Conservation (phyloP, 1,140 invertebrate species). For the Listronotus oregonensis region DNA sequence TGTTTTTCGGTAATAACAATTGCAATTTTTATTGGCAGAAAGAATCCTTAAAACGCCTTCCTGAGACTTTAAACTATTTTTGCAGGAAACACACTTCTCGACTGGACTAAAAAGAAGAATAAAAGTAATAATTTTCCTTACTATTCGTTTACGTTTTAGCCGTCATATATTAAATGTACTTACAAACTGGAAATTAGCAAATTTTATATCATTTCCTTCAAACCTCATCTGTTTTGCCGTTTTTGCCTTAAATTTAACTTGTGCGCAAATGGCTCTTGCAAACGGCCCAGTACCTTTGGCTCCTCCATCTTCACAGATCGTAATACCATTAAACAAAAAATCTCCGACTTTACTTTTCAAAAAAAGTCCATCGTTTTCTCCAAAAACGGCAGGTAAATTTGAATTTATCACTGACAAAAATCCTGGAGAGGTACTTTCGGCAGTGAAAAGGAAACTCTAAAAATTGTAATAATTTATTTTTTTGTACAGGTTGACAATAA, state of each 20-base stretch:
- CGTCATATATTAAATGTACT: background rate
- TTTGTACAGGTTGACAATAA: no score
- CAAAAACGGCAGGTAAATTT: conserved; percentile 37
- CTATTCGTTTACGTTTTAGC: no score
- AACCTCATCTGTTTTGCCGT: conserved; percentile 12
- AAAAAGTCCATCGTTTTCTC: conserved; percentile 40
- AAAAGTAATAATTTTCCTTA: no score
- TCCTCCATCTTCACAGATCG: conserved; percentile 40
- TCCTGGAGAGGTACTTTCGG: background rate
- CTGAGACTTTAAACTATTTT: no score
- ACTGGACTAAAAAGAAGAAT: no score
- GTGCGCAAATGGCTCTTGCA: conserved; percentile 35
- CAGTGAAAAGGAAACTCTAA: conserved; percentile 24
- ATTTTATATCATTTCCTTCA: background rate
- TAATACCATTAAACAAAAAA: conserved; percentile 40
- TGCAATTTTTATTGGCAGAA: no score
- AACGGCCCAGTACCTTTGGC: conserved; percentile 32
- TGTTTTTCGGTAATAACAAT: no score
- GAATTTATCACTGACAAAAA: conserved; percentile 34
- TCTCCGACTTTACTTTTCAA: conserved; percentile 40
- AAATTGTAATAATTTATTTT: background rate
- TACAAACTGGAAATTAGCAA: conserved; percentile 2
- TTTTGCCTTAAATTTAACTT: conserved; percentile 32
- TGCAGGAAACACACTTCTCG: no score
- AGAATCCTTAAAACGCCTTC: no score